These are phyloP conservation scores for Psammodynastes pulverulentus DNA, from an alignment of 2,113 vertebrate species.

Conservation along the genomic window DNA sequence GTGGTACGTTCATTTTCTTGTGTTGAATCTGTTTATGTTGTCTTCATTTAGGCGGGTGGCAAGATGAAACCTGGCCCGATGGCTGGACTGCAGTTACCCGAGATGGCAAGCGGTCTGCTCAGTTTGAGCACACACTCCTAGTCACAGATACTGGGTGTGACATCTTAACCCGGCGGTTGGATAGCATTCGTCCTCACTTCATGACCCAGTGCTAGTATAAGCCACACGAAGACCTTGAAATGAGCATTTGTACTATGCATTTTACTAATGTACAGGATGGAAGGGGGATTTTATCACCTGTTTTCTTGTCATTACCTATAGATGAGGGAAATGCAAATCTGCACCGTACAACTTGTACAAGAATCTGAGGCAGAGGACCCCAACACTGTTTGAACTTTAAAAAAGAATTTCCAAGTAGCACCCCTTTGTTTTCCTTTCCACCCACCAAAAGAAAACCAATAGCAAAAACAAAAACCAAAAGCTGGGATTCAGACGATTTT, in stretches of 20 bases:
- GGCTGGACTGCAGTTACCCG: constrained; percentile 95
- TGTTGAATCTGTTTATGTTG: neutral
- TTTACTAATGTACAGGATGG: constrained; percentile 67
- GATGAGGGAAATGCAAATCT: constrained; percentile 53
- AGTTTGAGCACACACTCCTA: constrained; percentile 96
- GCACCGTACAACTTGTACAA: constrained; percentile 40
- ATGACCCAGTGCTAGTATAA: constrained; percentile 79
- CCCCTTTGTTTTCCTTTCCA: constrained; percentile 38
- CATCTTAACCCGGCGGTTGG: constrained; percentile 86
- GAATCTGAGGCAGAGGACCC: constrained; percentile 54
- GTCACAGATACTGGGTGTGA: constrained; percentile 96
- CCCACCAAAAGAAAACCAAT: neutral
- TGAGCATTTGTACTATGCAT: constrained; percentile 57
- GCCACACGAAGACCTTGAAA: constrained; percentile 32
- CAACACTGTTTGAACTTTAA: constrained; percentile 23
- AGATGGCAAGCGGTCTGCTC: constrained; percentile 94
- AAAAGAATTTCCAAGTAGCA: constrained; percentile 54
- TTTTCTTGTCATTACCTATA: constrained; percentile 67
- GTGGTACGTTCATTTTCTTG: neutral
- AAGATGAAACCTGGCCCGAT: constrained; percentile 98
- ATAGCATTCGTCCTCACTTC: constrained; percentile 87
- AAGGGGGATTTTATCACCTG: constrained; percentile 55
- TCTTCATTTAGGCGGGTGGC: constrained; percentile 86
- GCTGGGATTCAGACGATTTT: constrained; percentile 57
- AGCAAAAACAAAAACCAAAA: neutral